phyloP scores from a whole-genome alignment of 2,113 vertebrate species.

The Orycteropus afer region DNA sequence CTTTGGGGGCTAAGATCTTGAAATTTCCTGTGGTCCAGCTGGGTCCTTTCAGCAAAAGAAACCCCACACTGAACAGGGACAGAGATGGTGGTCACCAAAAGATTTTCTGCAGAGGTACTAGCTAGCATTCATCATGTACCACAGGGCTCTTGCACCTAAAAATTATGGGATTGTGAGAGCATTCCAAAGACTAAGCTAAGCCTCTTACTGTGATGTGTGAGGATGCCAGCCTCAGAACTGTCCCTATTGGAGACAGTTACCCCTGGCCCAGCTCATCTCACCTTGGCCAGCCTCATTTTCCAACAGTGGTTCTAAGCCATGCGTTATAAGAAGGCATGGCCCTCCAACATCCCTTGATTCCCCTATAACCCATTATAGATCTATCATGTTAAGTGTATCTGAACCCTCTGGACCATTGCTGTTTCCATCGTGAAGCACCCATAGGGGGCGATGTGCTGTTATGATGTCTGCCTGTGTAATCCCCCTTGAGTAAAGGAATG shows the following conservation, averaged over 20 bases:
- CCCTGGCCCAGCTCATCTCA: no score
- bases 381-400: no score
- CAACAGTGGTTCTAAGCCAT: not conserved
- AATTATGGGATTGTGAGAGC: not conserved
- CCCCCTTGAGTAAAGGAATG: not conserved
- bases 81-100: not conserved
- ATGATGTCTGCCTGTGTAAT: fast-evolving
- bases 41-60: slow-evolving; percentile 24
- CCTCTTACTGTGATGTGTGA: not conserved
- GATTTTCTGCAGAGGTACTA: not conserved
- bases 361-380: not conserved
- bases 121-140: not conserved
- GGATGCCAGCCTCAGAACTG: not conserved
- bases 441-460: not conserved
- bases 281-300: not conserved
- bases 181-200: not conserved
- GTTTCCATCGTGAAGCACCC: not conserved
- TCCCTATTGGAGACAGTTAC: not conserved
- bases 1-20: not conserved
- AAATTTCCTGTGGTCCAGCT: slow-evolving; percentile 52
- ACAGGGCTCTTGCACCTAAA: not conserved
- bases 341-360: not conserved
- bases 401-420: not conserved
- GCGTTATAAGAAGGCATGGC: not conserved
- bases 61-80: not conserved